Evolutionary conservation across 1,140 invertebrate species (phyloP), one percentile per base, ranked within the genome.

Genomic region (Drosophila sp.): DNA sequence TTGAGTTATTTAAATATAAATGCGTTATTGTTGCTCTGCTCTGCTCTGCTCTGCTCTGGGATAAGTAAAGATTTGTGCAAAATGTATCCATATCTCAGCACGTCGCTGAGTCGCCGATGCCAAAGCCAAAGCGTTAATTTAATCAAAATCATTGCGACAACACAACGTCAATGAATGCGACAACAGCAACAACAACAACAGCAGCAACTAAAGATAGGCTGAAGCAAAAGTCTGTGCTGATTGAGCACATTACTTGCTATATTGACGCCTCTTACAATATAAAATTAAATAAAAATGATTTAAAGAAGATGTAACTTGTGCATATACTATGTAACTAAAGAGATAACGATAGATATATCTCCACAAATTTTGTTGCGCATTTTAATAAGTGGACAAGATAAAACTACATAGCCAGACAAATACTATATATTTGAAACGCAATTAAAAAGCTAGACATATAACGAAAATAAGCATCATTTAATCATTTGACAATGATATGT

Each of bases 141-240:
- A 86, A 86, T 86, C 78, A 86, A 86, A 86, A 78, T 78, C 78
- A 78, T 87, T 87, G 81, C 75, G 82, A 84, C 70, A 79, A 79
- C 63, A 63, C 67, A 75, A 66, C 69, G 67, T 64, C 67, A 70
- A 70, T 70, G 67, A 70, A 63, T 86, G 76, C 70, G 69, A 81
- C 69, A 72, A 79, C 45, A 46, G 66, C 69, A 74, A 69, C 45
- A 70, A 46, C 27, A 53, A 36, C 46, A 45, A 56, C 53, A 64
- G 51, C 36, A 36, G 13, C 32, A 38, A 41, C 18, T 18, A 5
- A 14, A 32, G 32, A 40, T 50, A 56, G 50, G 7, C 29, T 40
- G 36, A 13, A 16, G 50, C 50, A 36, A 29, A 53, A 29, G n/a
- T 16, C 50, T 18, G 32, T 18, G 14, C 14, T 16, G 16, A 53